Conservation (phyloP, 2,888 invertebrate genomes). For the Arenicola marina region DNA sequence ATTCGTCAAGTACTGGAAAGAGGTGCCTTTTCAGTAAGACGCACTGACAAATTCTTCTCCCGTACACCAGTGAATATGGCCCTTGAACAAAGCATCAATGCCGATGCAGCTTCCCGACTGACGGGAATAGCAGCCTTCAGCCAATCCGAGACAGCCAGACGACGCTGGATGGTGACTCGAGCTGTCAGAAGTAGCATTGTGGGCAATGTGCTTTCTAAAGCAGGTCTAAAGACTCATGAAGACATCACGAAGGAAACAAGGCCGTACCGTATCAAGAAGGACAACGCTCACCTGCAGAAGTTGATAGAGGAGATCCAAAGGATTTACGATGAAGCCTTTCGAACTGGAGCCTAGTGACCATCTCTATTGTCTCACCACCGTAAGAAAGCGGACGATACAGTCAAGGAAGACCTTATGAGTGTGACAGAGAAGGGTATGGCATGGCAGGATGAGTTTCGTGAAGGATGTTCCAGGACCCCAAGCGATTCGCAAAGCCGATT, state of each 20-base stretch:
- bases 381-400: conserved; percentile 3
- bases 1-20: conserved; percentile 12
- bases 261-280: conserved; percentile 8
- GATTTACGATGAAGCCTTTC: conserved; percentile 18
- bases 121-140: conserved; percentile 21
- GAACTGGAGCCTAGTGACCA: neutral
- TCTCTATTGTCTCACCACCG: conserved; percentile 12
- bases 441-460: conserved; percentile 20
- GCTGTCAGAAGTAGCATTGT: conserved; percentile 9
- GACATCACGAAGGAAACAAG: conserved; percentile 11
- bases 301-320: conserved; percentile 18
- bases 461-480: conserved; percentile 12
- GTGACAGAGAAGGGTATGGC: conserved; percentile 9
- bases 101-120: conserved; percentile 23
- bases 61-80: conserved; percentile 20
- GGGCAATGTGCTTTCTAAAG: conserved; percentile 6
- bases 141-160: conserved; percentile 11
- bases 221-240: conserved; percentile 9
- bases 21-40: conserved; percentile 22
- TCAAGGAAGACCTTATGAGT: conserved; percentile 11
- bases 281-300: conserved; percentile 18
- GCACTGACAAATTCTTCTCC: conserved; percentile 24
- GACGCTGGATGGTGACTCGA: conserved; percentile 1
- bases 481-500: conserved; percentile 25
- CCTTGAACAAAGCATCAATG: conserved; percentile 24